Conservation (phyloP, 2,888 invertebrate species). For the Nysson spinosus region DNA sequence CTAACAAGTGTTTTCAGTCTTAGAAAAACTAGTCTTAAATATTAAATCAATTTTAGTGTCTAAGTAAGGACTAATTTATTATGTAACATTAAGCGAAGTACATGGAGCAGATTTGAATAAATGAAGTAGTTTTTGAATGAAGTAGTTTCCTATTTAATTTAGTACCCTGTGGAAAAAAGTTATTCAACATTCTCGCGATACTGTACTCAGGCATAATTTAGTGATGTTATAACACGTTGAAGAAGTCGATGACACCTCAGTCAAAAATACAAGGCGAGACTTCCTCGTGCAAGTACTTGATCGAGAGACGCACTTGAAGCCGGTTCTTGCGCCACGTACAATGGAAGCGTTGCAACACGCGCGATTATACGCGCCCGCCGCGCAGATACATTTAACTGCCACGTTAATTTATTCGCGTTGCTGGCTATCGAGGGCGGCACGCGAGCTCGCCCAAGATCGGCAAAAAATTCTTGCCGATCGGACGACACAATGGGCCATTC, state of each 20-base stretch:
- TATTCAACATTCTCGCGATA: too few relatives aligned
- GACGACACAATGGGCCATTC: constrained; percentile 66
- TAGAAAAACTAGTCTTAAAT: too few relatives aligned
- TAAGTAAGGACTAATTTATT: too few relatives aligned
- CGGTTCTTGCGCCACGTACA: constrained; percentile 62
- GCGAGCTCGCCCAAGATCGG: constrained; percentile 48
- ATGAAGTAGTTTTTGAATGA: too few relatives aligned
- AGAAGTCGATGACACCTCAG: background rate
- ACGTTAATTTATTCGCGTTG: constrained; percentile 66
- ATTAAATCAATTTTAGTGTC: too few relatives aligned
- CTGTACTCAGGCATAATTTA: too few relatives aligned
- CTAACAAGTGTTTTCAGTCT: too few relatives aligned
- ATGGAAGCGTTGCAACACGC: constrained; percentile 66
- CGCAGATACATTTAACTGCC: constrained; percentile 59
- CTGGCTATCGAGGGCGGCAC: constrained; percentile 61
- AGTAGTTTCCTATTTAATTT: too few relatives aligned
- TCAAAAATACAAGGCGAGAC: constrained; percentile 32
- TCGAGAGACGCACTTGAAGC: constrained; percentile 50
- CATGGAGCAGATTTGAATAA: too few relatives aligned
- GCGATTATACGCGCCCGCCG: constrained; percentile 55
- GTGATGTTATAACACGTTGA: too few relatives aligned
- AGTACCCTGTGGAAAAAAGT: too few relatives aligned
- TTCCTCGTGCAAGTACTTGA: constrained; percentile 33
- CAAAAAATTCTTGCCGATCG: constrained; percentile 54
- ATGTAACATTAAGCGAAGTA: too few relatives aligned